Base-by-base conservation (phyloP, 1,140 invertebrate species). In the Intoshia linei region DNA sequence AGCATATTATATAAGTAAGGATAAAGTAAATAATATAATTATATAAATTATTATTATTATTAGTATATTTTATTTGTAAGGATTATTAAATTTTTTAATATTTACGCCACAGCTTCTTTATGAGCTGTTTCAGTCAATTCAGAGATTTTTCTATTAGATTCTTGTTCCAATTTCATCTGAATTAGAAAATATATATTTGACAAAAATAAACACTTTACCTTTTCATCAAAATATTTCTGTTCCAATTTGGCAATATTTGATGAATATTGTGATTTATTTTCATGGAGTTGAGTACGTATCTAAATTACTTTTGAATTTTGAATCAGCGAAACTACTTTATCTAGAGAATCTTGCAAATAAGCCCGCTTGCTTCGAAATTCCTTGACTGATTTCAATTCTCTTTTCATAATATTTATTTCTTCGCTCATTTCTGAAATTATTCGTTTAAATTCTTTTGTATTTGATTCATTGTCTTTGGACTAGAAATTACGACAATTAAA, bases 221-320 rank as follows among this genome's bases (percentile, higher is more conserved):
- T 56, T 46, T 58, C 54, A 40, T 58, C 53, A 48, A 57, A 56
- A 44, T 55, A 57, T 44, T 55, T 56, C 37, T 56, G 52, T 43
- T 58, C 54, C 51, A 57, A 51, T 36, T 47, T 46, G 27, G 44
- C 41, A 1, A 33, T 27, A 27, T 7, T 27, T 27, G 7, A n/a
- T 27, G 7, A 10, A 27, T 27, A 27, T 27, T n/a, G n/a, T 27
- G 24, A n/a, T 7, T 27, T 10, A 7, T 27, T 27, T 7, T 27
- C 7, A 7, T 10, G 24, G 7, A n/a, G 24, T 27, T 10, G 24
- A 27, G 24, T n/a, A 10, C 24, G n/a, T 27, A n/a, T 7, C 24
- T 27, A 7, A 27, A 10, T n/a, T 4, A 32, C 5, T 3, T 17
- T 14, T n/a, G 6, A 6, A 15, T 30, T 6, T 14, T 32, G n/a